Base-by-base conservation (phyloP, 2,113 vertebrate species). In the Odobenus rosmarus region DNA sequence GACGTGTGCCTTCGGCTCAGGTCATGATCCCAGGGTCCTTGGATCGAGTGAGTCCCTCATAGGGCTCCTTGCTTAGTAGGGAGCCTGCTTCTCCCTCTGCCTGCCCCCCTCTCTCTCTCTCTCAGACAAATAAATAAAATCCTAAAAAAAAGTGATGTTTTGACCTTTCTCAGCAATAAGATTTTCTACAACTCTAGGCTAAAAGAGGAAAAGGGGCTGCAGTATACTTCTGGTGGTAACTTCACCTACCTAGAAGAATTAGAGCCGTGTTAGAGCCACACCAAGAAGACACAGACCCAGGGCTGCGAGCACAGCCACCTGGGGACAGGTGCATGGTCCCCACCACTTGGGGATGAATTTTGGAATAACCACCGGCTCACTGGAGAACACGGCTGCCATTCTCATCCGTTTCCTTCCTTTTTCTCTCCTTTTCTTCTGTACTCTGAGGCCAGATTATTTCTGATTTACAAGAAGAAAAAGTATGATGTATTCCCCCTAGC, bases 391-490 rank as follows among this genome's bases (percentile, higher is more conserved):
- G 11, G 31, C 64, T 62, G 39, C 74, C 46, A 46, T 53, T 74
- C 12, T 67, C 33, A 53, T 33, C 53, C 21, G 2, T 79, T 46
- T 71, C 74, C 33, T 21, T 79, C 82, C 61, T 23, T 24, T 93
- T 67, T 3, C 19, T 19, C 28, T 79, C 36, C 55, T 88, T 51
- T 95, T 39, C 53, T 84, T 81, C 12, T 95, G 49, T 51, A 91
- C 13, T 14, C 71, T 74, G 71, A 96, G 42, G 88, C 19, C 33
- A 85, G 62, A 69, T 97, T 76, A 77, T 72, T 97, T 89, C 51
- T 95, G 23, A 80, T 90, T 96, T 62, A 71, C 1, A 49, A 53
- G 8, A 93, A 88, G 33, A 91, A 94, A 88, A 93, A 77, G 4
- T 61, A 71, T 71, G 11, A 72, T 64, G 16, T 24, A 61, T 59